Conservation (phyloP, 2,888 invertebrate genomes). For the Drosophila neotestacea region DNA sequence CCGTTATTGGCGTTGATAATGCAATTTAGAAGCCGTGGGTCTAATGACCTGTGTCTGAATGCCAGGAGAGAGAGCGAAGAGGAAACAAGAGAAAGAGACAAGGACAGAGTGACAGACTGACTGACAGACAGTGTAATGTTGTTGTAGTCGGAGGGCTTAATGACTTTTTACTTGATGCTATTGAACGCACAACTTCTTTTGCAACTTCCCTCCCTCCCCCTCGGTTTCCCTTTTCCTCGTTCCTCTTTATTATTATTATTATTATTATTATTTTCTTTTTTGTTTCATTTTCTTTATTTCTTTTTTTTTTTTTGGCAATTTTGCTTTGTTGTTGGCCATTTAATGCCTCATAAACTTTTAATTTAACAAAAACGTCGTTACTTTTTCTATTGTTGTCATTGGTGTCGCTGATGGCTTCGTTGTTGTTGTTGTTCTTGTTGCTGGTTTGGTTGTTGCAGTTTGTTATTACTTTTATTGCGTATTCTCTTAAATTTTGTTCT, state of each 20-base stretch:
- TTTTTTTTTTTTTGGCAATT: constrained; percentile 70
- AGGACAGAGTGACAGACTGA: constrained; percentile 5
- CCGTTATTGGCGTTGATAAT: constrained; percentile 80
- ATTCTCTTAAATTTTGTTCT: constrained; percentile 32
- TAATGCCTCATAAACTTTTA: constrained; percentile 81
- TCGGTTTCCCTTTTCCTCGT: background rate
- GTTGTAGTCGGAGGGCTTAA: constrained; percentile 60
- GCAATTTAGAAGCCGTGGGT: constrained; percentile 74
- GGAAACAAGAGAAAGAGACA: background rate
- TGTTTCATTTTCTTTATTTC: constrained; percentile 47
- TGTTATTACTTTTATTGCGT: constrained; percentile 61
- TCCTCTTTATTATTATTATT: constrained; percentile 39
- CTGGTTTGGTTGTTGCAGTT: constrained; percentile 40
- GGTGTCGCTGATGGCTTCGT: constrained; percentile 20
- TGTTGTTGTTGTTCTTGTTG: constrained; percentile 11
- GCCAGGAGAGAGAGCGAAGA: constrained; percentile 2
- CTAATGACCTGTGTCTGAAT: constrained; percentile 73
- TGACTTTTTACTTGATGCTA: constrained; percentile 72
- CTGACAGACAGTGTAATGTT: constrained; percentile 37
- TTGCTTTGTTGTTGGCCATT: constrained; percentile 75
- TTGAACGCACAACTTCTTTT: constrained; percentile 54
- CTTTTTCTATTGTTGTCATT: constrained; percentile 50
- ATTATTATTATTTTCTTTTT: constrained; percentile 39
- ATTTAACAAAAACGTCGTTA: constrained; percentile 77
- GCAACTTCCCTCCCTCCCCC: constrained; percentile 18